Conservation (phyloP, 1,140 invertebrate species). For the Procambarus virginalis region DNA sequence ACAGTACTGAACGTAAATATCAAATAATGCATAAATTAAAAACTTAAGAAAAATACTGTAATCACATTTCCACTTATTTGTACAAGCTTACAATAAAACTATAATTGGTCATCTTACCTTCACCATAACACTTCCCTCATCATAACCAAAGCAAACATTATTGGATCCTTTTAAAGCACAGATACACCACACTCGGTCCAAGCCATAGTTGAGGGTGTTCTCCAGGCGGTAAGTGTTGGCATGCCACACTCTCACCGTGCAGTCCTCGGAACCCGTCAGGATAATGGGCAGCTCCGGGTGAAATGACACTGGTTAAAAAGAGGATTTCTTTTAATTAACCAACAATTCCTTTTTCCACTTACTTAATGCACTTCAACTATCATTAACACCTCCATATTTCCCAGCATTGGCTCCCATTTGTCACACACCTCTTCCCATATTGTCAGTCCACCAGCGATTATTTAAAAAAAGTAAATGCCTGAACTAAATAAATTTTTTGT, state of each 20-base stretch:
- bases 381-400: too few relatives aligned
- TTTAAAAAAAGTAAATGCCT: too few relatives aligned
- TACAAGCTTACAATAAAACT: neutral
- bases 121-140: conserved; percentile 93
- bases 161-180: conserved; percentile 96
- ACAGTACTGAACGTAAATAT: too few relatives aligned
- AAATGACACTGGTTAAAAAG: conserved; percentile 82
- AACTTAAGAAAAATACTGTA: too few relatives aligned
- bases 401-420: too few relatives aligned
- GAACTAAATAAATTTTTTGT: too few relatives aligned
- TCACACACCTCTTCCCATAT: too few relatives aligned
- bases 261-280: conserved; percentile 97
- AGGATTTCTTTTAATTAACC: neutral
- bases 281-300: conserved; percentile 98
- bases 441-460: too few relatives aligned
- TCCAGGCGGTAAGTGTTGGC: conserved; percentile 97
- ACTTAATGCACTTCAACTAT: too few relatives aligned
- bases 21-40: too few relatives aligned
- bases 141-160: conserved; percentile 97
- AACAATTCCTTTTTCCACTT: too few relatives aligned
- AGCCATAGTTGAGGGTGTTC: conserved; percentile 97
- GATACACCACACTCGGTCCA: conserved; percentile 98
- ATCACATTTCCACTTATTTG: too few relatives aligned
- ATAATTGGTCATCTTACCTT: conserved; percentile 77
- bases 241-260: conserved; percentile 97